Percentiles rank a stretch among this genome's conserved stretches.
phyloP scores from a whole-genome alignment of 1,140 invertebrate genomes.

The Campodea augens region DNA sequence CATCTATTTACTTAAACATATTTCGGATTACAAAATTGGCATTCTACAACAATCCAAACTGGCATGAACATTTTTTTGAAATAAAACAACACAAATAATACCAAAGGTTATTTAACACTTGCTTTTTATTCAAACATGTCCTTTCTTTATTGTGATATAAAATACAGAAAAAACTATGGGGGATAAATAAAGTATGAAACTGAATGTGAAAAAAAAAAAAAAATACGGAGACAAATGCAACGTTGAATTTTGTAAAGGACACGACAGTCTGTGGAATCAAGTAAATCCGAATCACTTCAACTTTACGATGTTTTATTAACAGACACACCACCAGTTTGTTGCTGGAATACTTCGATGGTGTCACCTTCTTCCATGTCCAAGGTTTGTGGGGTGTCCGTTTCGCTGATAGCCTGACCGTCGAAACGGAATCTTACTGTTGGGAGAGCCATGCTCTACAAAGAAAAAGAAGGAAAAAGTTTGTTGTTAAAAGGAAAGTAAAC shows the following conservation, averaged over 20 bases:
- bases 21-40: no score
- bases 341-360: conserved; percentile 88
- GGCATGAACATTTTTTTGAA: no score
- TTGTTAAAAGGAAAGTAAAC: no score
- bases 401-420: conserved; percentile 85
- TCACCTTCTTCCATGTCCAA: conserved; percentile 90
- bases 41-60: no score
- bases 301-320: no score
- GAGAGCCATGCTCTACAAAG: conserved; percentile 53
- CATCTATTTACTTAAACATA: no score
- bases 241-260: no score
- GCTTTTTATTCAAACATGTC: no score
- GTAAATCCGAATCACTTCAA: no score
- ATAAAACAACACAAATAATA: no score
- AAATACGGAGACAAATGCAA: not conserved
- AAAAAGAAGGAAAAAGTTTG: conserved; percentile 15
- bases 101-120: no score
- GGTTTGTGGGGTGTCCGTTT: conserved; percentile 71
- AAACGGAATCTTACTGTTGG: conserved; percentile 79
- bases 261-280: no score
- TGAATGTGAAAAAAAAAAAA: not conserved
- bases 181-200: not conserved
- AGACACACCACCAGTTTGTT: conserved; percentile 84
- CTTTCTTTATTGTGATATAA: not conserved
- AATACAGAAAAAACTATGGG: not conserved